A percentile compares a stretch with the other conserved stretches of the same genome.
Conservation (phyloP, 23 tunicate genomes). For the Phallusia fumigata region DNA sequence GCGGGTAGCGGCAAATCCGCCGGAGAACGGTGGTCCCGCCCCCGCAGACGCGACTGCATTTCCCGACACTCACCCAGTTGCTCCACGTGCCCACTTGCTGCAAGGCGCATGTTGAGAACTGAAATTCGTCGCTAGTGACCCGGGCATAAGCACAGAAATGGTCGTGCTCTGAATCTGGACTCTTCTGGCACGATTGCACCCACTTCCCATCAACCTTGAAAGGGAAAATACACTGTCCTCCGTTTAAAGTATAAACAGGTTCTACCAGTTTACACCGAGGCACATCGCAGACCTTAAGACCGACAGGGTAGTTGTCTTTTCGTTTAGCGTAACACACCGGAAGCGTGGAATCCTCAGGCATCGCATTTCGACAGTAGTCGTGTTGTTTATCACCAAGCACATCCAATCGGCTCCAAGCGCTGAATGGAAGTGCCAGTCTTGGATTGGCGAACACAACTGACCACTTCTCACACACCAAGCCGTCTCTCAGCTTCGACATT, state of each 20-base stretch:
- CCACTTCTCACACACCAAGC: not conserved
- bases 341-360: constrained; percentile 12
- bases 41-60: constrained; percentile 9
- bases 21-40: not conserved
- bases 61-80: not conserved
- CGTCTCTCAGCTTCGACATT: not conserved
- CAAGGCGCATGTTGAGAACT: not conserved
- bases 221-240: constrained; percentile 32
- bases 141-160: not conserved
- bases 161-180: not conserved
- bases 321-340: constrained; percentile 32
- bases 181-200: not conserved
- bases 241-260: not conserved
- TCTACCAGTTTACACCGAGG: constrained; percentile 20
- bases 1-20: constrained; percentile 9
- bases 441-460: not conserved
- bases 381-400: constrained; percentile 12
- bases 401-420: not conserved
- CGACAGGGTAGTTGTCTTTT: not conserved
- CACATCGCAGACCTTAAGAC: constrained; percentile 26
- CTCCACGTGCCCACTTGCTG: constrained; percentile 22
- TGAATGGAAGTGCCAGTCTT: not conserved
- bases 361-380: constrained; percentile 39
- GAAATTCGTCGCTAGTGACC: not conserved
- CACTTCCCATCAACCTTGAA: constrained; percentile 12